phyloP scores from a whole-genome alignment of 2,113 vertebrate genomes.

The Capra hircus region DNA sequence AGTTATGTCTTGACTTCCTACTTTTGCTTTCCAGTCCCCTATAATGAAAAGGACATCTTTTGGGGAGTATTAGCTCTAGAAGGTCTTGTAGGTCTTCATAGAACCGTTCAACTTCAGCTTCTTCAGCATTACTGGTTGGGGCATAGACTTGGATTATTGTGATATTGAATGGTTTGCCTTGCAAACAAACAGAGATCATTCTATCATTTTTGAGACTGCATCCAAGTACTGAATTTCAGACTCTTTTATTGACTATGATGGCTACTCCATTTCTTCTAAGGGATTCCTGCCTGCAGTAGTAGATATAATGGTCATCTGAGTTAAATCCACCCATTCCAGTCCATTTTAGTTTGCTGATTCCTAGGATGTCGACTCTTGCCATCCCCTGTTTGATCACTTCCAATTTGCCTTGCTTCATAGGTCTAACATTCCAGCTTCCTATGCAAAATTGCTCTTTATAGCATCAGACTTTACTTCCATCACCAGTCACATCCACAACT shows the following conservation, averaged over 20 bases:
- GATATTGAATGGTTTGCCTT: not conserved
- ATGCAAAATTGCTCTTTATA: not conserved
- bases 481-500: not conserved
- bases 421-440: not conserved
- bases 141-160: not conserved
- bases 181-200: not conserved
- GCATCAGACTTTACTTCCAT: not conserved
- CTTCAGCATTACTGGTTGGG: not conserved
- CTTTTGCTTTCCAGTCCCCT: not conserved
- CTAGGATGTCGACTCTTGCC: not conserved
- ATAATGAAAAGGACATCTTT: not conserved
- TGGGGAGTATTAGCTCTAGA: not conserved
- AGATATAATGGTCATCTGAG: not conserved
- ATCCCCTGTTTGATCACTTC: not conserved
- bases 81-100: not conserved
- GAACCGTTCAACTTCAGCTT: not conserved
- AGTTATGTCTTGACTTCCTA: not conserved
- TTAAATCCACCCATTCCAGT: not conserved
- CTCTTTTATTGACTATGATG: not conserved
- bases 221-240: fast-evolving
- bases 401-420: not conserved
- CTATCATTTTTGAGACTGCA: not conserved
- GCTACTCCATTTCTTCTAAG: not conserved
- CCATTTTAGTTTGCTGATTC: not conserved
- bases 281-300: not conserved